Base-by-base conservation (phyloP, 2,113 vertebrate species). In the Megaceryle maxima region DNA sequence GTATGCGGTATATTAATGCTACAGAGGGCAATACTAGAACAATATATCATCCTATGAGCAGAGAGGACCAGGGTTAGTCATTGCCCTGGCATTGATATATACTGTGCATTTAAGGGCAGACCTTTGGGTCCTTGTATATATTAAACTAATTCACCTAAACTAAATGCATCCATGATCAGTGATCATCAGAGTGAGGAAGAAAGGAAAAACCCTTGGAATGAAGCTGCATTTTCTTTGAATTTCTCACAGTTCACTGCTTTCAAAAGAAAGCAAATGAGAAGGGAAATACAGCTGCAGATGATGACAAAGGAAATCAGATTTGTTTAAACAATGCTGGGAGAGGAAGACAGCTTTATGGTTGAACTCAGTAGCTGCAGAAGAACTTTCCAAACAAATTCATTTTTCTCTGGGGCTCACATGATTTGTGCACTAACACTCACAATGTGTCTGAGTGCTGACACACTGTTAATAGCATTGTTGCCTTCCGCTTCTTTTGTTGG, bases 201-300 rank as follows among this genome's bases (percentile, higher is more conserved):
- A 94, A 86, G 53, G 18, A 75, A 87, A 87, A 88, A n/a, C 29
- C 0, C 8, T 64, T 51, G 39, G 64, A 88, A 95, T 53, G 35
- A 90, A 82, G 64, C 46, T 72, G 35, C 13, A 10, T 87, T 90
- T 88, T 35, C 51, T 90, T 83, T 75, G 46, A n/a, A 78, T 92
- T 81, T 88, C 81, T 60, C 43, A 20, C 43, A n/a, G 63, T 14
- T 8, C 57, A 44, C n/a, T 53, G 37, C 77, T 91, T 89, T 91
- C 44, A 53, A 78, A 93, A 48, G 90, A 53, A 81, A 81, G 66
- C 9, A 44, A 26, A 67, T 69, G 57, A n/a, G 18, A 70, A 87
- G 53, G n/a, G 57, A 82, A 83, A 66, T 87, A 39, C 53, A 94
- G 73, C 88, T 95, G 95, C 88, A 92, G 69, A 75, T 75, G 46